Evolutionary conservation across 2,113 vertebrate genomes (phyloP).

Genomic region (Elanoides forficatus): DNA sequence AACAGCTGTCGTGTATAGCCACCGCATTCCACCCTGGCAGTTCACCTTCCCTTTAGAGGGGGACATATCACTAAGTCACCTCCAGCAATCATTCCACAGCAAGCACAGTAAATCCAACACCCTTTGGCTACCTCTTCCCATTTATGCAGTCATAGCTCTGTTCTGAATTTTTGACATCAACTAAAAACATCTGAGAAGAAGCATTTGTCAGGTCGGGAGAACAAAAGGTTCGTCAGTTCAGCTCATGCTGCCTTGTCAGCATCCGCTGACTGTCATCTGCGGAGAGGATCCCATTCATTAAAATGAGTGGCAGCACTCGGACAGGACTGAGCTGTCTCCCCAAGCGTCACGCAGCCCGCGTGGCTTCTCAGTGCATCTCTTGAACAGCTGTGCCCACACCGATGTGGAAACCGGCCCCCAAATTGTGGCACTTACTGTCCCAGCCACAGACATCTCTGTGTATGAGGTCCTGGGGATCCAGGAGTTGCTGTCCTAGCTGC

Average conservation of each 20-base stretch:
- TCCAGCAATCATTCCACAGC: no score
- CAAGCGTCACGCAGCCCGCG: neutral
- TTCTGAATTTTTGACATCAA: neutral
- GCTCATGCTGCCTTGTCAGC: neutral
- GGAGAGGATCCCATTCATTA: neutral
- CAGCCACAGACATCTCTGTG: neutral
- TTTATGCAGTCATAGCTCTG: neutral
- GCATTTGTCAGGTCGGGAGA: neutral
- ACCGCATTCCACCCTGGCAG: no score
- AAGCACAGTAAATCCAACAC: neutral
- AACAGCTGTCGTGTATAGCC: no score
- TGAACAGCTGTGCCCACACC: neutral
- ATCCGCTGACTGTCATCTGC: neutral
- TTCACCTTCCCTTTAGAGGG: no score
- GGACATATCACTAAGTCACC: no score
- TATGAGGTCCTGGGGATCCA: neutral
- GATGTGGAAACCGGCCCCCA: neutral
- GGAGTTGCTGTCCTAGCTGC: neutral
- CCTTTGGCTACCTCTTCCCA: neutral
- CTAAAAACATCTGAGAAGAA: neutral
- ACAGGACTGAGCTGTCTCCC: neutral
- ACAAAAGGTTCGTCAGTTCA: neutral
- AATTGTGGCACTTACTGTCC: neutral
- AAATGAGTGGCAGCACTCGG: neutral
- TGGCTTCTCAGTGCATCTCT: neutral